Conservation (phyloP, 2,113 vertebrate genomes). For the Oophaga pumilio region DNA sequence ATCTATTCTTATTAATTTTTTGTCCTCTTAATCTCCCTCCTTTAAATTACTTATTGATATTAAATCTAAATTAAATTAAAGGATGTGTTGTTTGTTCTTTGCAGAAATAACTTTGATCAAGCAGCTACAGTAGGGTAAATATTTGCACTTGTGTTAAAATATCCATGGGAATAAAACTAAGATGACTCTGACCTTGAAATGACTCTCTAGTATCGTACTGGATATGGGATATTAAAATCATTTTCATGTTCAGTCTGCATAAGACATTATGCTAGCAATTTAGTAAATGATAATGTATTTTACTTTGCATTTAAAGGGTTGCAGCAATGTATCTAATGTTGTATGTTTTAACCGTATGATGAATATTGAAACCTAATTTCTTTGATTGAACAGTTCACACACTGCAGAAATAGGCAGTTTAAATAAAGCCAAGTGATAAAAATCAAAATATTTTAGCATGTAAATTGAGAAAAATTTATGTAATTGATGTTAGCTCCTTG, state of each 20-base stretch:
- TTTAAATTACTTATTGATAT: neutral
- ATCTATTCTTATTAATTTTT: neutral
- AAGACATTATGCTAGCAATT: constrained; percentile 37
- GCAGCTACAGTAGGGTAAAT: constrained; percentile 17
- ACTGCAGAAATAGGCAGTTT: constrained; percentile 31
- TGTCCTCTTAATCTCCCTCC: neutral
- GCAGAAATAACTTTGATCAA: constrained; percentile 8
- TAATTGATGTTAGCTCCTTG: constrained; percentile 31
- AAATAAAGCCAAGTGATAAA: constrained; percentile 33
- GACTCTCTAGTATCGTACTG: neutral
- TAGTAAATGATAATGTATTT: constrained; percentile 38
- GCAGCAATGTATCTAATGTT: constrained; percentile 36
- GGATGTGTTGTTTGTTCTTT: neutral
- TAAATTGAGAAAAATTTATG: neutral
- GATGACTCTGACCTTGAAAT: constrained; percentile 50
- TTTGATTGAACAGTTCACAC: constrained; percentile 14
- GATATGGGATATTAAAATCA: constrained; percentile 35
- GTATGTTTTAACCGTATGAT: constrained; percentile 40
- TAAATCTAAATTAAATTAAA: constrained; percentile 30
- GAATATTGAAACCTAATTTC: constrained; percentile 27
- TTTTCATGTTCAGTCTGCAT: constrained; percentile 33
- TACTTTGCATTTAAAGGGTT: constrained; percentile 30
- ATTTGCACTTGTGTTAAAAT: constrained; percentile 39
- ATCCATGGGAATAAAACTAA: constrained; percentile 37
- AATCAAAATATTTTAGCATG: constrained; percentile 32